A percentile compares a stretch with the other conserved stretches of the same genome.
These are phyloP conservation scores for Zygothrica quintamaculata DNA, from an alignment of 2,888 invertebrate species.

Conservation along the genomic window DNA sequence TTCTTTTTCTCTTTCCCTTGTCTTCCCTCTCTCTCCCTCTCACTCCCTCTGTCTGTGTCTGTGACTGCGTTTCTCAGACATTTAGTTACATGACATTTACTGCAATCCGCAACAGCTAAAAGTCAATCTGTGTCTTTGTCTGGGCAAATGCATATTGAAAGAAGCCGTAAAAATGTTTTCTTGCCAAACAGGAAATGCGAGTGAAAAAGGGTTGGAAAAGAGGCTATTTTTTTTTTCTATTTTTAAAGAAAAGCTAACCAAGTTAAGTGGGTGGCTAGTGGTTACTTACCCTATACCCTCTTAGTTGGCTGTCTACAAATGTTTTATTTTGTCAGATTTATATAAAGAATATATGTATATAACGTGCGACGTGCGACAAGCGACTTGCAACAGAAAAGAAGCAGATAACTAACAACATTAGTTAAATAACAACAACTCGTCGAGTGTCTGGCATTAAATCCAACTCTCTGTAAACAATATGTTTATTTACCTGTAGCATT, in stretches of 20 bases:
- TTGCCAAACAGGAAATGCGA: conserved; percentile 67
- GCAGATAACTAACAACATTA: conserved; percentile 24
- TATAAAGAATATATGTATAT: conserved; percentile 17
- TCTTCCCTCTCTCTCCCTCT: not conserved
- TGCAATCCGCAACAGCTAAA: conserved; percentile 53
- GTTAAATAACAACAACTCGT: conserved; percentile 37
- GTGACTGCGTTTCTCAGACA: conserved; percentile 12
- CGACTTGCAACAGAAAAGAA: not conserved
- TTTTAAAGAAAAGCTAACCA: conserved; percentile 14
- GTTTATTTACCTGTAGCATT: conserved; percentile 73
- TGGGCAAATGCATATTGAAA: conserved; percentile 48
- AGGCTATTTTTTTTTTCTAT: not conserved
- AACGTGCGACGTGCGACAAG: too few relatives aligned
- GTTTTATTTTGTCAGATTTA: conserved; percentile 33
- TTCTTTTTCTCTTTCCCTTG: conserved; percentile 1
- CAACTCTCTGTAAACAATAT: conserved; percentile 21
- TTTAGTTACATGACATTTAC: conserved; percentile 66
- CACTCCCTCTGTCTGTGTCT: conserved; percentile 29
- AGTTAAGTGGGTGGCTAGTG: conserved; percentile 27
- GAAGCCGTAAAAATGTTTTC: conserved; percentile 74
- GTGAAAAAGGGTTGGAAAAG: conserved; percentile 10
- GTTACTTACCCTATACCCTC: too few relatives aligned
- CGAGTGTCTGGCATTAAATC: conserved; percentile 47
- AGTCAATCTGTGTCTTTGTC: conserved; percentile 75
- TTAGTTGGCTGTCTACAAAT: conserved; percentile 24